These are phyloP conservation scores for Cactoblastis cactorum DNA, from an alignment of 2,888 invertebrate species.

Conservation along the genomic window DNA sequence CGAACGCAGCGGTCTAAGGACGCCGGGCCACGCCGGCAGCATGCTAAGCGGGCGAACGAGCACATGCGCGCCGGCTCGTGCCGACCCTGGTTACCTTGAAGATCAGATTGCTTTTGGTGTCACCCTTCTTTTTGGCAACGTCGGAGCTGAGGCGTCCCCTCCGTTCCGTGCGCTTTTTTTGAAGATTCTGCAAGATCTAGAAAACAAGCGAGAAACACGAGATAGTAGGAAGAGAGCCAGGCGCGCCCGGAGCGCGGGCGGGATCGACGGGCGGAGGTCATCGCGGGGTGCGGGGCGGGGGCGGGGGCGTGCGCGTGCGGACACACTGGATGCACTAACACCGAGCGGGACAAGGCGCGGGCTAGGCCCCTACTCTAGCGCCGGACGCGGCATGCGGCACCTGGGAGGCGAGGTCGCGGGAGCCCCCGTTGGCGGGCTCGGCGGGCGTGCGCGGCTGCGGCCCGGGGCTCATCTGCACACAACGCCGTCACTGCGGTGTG, in stretches of 20 bases:
- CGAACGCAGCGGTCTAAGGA: slow-evolving; percentile 72
- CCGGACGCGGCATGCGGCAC: slow-evolving; percentile 61
- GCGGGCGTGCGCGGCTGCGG: slow-evolving; percentile 72
- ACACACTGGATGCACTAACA: slow-evolving; percentile 72
- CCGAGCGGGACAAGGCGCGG: slow-evolving; percentile 52
- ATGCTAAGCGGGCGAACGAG: slow-evolving; percentile 79
- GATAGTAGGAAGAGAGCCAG: slow-evolving; percentile 86
- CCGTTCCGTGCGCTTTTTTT: slow-evolving; percentile 99
- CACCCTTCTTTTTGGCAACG: slow-evolving; percentile 94
- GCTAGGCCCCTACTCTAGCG: slow-evolving; percentile 68
- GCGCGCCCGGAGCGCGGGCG: slow-evolving; percentile 66
- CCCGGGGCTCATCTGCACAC: slow-evolving; percentile 77
- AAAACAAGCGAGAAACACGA: slow-evolving; percentile 94
- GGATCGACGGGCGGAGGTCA: slow-evolving; percentile 53
- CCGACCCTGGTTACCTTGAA: slow-evolving; percentile 95
- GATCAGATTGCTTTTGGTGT: slow-evolving; percentile 98
- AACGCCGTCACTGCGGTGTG: slow-evolving; percentile 72
- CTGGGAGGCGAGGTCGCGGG: slow-evolving; percentile 74
- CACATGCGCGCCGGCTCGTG: slow-evolving; percentile 78
- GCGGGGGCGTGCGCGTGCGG: slow-evolving; percentile 55
- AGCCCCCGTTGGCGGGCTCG: slow-evolving; percentile 60
- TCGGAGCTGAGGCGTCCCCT: slow-evolving; percentile 98
- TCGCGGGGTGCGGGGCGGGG: slow-evolving; percentile 54
- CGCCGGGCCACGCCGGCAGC: slow-evolving; percentile 72
- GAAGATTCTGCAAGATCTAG: slow-evolving; percentile 99